These are phyloP conservation scores for Nemurella pictetii DNA, from an alignment of 2,888 invertebrate species.

Conservation along the genomic window DNA sequence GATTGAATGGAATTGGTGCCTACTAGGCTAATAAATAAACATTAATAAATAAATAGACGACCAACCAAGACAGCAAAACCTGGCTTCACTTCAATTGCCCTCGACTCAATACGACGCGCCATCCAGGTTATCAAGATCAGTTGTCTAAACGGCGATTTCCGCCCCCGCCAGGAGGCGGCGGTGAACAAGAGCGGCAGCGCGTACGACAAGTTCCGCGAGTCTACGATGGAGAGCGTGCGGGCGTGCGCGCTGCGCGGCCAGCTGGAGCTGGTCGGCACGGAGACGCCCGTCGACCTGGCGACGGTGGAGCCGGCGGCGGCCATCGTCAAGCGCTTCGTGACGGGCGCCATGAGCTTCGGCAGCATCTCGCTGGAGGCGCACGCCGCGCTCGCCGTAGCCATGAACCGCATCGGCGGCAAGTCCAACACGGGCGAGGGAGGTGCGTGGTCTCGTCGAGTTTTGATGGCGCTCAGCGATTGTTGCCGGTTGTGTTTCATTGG, in stretches of 20 bases:
- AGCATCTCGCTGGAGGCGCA: slow-evolving; percentile 97
- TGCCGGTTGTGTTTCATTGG: too few species aligned
- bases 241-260: slow-evolving; percentile 92
- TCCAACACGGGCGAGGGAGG: slow-evolving; percentile 99
- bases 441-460: slow-evolving; percentile 21
- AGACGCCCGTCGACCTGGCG: slow-evolving; percentile 76
- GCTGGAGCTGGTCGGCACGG: slow-evolving; percentile 77
- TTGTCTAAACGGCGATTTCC: too few species aligned
- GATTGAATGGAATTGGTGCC: too few species aligned
- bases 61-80: too few species aligned
- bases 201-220: slow-evolving; percentile 82
- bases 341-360: slow-evolving; percentile 96
- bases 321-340: slow-evolving; percentile 93
- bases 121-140: too few species aligned
- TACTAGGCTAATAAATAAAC: too few species aligned
- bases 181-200: slow-evolving; percentile 76
- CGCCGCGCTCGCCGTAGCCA: slow-evolving; percentile 90
- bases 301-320: slow-evolving; percentile 93
- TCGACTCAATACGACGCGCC: too few species aligned
- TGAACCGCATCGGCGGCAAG: slow-evolving; percentile 97
- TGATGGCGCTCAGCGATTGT: neutral
- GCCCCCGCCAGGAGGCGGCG: slow-evolving; percentile 93
- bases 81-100: too few species aligned
- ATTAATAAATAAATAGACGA: too few species aligned
- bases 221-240: slow-evolving; percentile 82